Evolutionary conservation across 2,113 vertebrate species (phyloP).

Genomic region (Vidua macroura): DNA sequence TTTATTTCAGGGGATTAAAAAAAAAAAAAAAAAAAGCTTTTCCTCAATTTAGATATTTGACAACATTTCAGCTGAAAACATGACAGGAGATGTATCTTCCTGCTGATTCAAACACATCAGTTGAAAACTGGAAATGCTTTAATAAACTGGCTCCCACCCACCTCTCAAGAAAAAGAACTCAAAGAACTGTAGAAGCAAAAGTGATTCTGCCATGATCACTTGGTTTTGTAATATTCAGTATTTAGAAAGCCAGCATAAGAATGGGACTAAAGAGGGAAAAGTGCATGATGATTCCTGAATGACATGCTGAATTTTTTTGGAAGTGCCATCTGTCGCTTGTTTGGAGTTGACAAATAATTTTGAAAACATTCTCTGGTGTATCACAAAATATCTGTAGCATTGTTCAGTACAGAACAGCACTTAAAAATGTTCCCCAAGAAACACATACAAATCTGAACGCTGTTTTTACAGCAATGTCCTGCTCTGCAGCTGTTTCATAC

Average conservation of each 20-base stretch:
- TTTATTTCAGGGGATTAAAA: background rate
- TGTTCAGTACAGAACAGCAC: slow-evolving; percentile 22
- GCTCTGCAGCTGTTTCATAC: background rate
- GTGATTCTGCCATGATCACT: background rate
- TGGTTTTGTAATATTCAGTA: background rate
- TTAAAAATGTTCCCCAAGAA: slow-evolving; percentile 34
- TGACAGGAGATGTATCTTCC: background rate
- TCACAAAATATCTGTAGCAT: slow-evolving; percentile 38
- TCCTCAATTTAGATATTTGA: background rate
- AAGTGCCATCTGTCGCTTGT: background rate
- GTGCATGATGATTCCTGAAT: background rate
- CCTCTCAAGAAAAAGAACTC: background rate
- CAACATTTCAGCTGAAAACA: background rate
- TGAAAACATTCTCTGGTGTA: slow-evolving; percentile 28
- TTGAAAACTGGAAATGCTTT: background rate
- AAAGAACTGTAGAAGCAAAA: background rate
- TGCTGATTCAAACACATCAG: background rate
- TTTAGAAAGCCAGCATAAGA: background rate
- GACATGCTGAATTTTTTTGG: background rate
- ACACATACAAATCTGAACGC: slow-evolving; percentile 32
- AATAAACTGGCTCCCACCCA: background rate
- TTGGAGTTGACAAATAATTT: slow-evolving; percentile 28
- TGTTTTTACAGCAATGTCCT: slow-evolving; percentile 60
- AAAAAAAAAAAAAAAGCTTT: background rate
- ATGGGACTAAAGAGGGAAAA: background rate